Evolutionary conservation across 2,113 vertebrate species (phyloP).

Genomic region (Gallinago media): DNA sequence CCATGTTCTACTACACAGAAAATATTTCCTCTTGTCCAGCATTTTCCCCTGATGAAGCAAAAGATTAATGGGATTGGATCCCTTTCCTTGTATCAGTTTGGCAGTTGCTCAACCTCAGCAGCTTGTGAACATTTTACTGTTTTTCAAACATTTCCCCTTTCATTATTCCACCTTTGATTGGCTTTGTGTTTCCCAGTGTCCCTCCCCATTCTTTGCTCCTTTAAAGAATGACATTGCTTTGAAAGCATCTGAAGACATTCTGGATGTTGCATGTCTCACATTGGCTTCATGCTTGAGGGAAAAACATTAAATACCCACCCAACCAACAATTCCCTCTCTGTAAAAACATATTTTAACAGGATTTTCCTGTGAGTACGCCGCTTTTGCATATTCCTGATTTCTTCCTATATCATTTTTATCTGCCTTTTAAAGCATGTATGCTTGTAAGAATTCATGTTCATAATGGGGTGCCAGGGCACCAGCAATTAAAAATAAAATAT

Average conservation of each 20-base stretch:
- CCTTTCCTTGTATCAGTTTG: constrained; percentile 11
- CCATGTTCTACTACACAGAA: not conserved
- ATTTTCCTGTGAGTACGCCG: not conserved
- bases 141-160: constrained; percentile 20
- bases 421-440: not conserved
- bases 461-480: not conserved
- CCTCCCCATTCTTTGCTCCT: not conserved
- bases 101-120: not conserved
- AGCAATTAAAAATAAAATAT: not conserved
- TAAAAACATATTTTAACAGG: not conserved
- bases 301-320: not conserved
- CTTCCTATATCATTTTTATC: not conserved
- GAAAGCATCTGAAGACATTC: not conserved
- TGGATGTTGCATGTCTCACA: not conserved
- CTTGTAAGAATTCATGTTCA: not conserved
- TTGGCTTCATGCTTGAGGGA: not conserved
- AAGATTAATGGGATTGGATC: constrained; percentile 58
- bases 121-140: not conserved
- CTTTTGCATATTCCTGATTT: not conserved
- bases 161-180: not conserved
- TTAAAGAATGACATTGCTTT: not conserved
- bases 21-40: constrained; percentile 19
- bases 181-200: not conserved
- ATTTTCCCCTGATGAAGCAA: constrained; percentile 32
- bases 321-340: not conserved